Base-by-base conservation (phyloP, 2,113 vertebrate species). In the Chaetodon auriga region DNA sequence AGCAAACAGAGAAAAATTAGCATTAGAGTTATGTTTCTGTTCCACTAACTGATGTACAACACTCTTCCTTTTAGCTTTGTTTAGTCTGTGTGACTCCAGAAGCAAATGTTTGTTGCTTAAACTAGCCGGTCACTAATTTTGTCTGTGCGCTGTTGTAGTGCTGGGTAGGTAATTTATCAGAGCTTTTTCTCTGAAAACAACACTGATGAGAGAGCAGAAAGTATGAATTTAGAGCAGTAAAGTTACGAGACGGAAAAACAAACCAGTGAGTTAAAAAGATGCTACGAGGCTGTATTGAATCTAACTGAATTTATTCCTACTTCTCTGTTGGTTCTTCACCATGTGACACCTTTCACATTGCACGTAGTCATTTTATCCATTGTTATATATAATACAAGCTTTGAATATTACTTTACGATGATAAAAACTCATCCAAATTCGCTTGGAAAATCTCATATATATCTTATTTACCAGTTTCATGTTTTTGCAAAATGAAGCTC, bases 401-500 rank as follows among this genome's bases (percentile, higher is more conserved):
- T 18, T 72, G 19, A 53, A 53, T n/a, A 6, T 48, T 38, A 46
- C 1, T 58, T 12, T 14, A 30, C 15, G 18, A 25, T 46, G 8
- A 15, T 57, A 30, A 35, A 49, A 68, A 25, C 14, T 35, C 55
- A 7, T 13, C 7, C 1, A 65, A 48, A 77, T 55, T 35, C 46
- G 15, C 21, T n/a, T 60, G 21, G 21, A 68, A 38, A 46, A 49
- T 74, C 30, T 70, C 2, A 18, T 49, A n/a, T 21, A 61, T 55
- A 70, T n/a, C 30, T 62, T 76, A 36, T 60, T 53, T 43, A 57
- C 16, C 23, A 70, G 9, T 54, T 72, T n/a, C 18, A 61, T 43
- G 9, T 16, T 75, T 61, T 75, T 55, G 25, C 68, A 14, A 81
- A 80, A 82, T 85, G 25, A 64, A 66, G 30, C 57, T 80, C 73